Conservation (phyloP, 2,113 vertebrate species). For the Tupaia tana region DNA sequence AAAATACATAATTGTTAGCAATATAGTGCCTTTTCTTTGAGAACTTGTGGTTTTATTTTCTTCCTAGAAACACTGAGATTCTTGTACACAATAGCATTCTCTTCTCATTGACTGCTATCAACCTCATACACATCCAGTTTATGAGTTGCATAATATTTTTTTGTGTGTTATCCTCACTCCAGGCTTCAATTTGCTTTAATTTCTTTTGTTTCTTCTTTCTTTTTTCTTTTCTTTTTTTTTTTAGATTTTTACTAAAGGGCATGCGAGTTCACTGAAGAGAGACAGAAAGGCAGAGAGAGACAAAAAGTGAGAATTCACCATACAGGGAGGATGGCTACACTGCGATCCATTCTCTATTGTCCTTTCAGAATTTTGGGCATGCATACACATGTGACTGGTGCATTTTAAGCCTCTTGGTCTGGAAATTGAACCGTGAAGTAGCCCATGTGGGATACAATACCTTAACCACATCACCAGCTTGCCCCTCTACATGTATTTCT, state of each 20-base stretch:
- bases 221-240: neutral
- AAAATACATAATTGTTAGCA: neutral
- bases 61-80: neutral
- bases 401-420: no score
- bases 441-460: no score
- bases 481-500: neutral
- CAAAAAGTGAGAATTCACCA: no score
- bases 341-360: no score
- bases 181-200: neutral
- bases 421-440: no score
- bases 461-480: no score
- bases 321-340: no score
- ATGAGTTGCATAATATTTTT: neutral
- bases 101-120: neutral
- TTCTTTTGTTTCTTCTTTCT: slow-evolving; percentile 6
- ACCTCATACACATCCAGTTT: neutral
- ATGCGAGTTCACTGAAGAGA: no score
- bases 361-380: no score
- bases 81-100: neutral
- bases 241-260: no score
- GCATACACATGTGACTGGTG: no score
- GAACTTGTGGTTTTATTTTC: neutral
- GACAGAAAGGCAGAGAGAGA: no score
- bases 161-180: neutral
- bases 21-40: neutral